phyloP scores from a whole-genome alignment of 2,113 vertebrate genomes.

The Heteronetta atricapilla region DNA sequence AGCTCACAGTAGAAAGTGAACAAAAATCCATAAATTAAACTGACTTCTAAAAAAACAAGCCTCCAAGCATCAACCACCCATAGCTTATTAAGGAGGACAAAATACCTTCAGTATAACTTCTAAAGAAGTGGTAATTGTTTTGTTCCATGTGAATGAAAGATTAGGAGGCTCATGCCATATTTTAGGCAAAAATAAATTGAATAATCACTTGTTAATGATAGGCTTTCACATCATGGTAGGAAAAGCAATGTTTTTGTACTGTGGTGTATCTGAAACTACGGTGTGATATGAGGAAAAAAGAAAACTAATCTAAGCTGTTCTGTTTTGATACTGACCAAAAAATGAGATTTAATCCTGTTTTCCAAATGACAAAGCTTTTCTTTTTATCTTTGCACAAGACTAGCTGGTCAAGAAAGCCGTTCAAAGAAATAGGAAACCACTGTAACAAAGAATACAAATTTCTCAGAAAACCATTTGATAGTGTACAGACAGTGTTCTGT shows the following conservation, averaged over 20 bases:
- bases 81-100: neutral
- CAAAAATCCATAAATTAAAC: slow-evolving; percentile 24
- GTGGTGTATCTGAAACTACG: neutral
- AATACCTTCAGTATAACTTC: slow-evolving; percentile 10
- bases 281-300: neutral
- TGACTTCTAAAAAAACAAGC: neutral
- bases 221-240: neutral
- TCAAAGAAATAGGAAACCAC: neutral
- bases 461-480: neutral
- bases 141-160: slow-evolving; percentile 5
- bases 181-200: slow-evolving; percentile 11
- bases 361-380: neutral
- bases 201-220: slow-evolving; percentile 29
- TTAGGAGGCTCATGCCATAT: neutral
- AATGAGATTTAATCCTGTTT: neutral
- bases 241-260: neutral
- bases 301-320: neutral
- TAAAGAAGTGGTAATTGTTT: slow-evolving; percentile 16
- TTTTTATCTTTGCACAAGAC: neutral
- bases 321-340: neutral
- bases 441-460: neutral
- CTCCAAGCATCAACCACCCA: neutral
- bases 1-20: neutral
- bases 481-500: neutral
- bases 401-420: neutral